A percentile compares a stretch with the other conserved stretches of the same genome.
Conservation (phyloP, 2,113 vertebrate genomes). For the Podarcis raffonei region DNA sequence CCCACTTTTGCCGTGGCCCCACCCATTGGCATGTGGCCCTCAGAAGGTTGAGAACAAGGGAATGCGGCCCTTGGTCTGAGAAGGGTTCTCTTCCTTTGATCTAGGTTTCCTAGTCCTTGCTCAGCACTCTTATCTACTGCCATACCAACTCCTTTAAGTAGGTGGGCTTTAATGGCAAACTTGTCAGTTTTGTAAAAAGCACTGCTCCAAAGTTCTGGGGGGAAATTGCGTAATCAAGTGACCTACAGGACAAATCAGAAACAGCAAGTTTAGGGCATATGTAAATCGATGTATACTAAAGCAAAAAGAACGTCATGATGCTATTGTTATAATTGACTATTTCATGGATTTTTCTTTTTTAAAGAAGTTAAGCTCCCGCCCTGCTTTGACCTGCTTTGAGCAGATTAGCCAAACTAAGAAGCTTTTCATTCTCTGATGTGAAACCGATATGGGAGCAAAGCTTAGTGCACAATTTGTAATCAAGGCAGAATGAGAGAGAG, state of each 20-base stretch:
- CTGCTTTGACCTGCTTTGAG: slow-evolving; percentile 51
- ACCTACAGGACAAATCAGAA: neutral
- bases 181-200: neutral
- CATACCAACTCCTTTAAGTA: accelerated
- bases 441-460: slow-evolving; percentile 27
- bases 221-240: neutral
- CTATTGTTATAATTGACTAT: slow-evolving; percentile 30
- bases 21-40: too few species aligned
- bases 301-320: neutral
- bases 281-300: neutral
- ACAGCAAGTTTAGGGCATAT: neutral
- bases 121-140: neutral
- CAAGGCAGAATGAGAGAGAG: slow-evolving; percentile 46
- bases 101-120: neutral
- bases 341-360: slow-evolving; percentile 13
- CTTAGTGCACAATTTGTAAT: neutral
- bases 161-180: accelerated
- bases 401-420: slow-evolving; percentile 53
- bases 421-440: slow-evolving; percentile 53
- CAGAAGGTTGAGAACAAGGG: too few species aligned
- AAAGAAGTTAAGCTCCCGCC: slow-evolving; percentile 47
- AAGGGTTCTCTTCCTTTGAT: too few species aligned
- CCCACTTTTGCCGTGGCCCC: too few species aligned
- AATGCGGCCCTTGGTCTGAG: too few species aligned
- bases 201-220: neutral